A percentile compares a stretch with the other conserved stretches of the same genome.
Conservation (phyloP, 92 coral and sea anemone genomes). For the Porites lobata region DNA sequence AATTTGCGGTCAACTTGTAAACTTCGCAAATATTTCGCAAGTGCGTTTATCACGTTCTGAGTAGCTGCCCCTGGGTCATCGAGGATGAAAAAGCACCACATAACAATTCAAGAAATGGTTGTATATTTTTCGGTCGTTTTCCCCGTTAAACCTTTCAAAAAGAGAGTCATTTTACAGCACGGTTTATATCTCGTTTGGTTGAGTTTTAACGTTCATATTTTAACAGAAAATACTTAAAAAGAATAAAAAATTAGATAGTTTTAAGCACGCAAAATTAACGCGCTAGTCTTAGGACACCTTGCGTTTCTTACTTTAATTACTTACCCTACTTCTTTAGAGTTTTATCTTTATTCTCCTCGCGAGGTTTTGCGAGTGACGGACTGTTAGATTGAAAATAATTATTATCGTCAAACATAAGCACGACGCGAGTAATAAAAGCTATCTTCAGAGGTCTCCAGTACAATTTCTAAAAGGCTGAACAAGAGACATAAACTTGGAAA, state of each 20-base stretch:
- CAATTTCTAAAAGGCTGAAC: constrained; percentile 1
- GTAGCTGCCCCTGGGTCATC: neutral
- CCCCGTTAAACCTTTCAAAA: neutral
- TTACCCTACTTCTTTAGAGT: constrained; percentile 1
- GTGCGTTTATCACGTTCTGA: constrained; percentile 1
- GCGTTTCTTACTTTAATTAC: neutral
- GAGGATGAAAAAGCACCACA: neutral
- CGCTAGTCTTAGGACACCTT: neutral
- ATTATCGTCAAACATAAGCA: neutral
- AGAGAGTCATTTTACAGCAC: neutral
- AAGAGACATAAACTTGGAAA: neutral
- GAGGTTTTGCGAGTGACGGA: constrained; percentile 1
- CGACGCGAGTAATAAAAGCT: constrained; percentile 1
- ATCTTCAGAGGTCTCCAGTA: constrained; percentile 1
- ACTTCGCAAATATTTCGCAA: neutral
- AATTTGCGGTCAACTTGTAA: neutral
- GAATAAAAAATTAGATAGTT: neutral
- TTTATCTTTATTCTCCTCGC: constrained; percentile 3
- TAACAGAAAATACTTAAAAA: constrained; percentile 1
- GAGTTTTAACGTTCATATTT: constrained; percentile 2
- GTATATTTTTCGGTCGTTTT: constrained; percentile 2
- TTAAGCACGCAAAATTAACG: neutral
- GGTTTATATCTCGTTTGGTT: neutral
- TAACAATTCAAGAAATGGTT: neutral
- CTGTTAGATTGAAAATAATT: neutral